These are phyloP conservation scores for Pantherophis vulpinus DNA, from an alignment of 2,797 vertebrate species.

Conservation along the genomic window DNA sequence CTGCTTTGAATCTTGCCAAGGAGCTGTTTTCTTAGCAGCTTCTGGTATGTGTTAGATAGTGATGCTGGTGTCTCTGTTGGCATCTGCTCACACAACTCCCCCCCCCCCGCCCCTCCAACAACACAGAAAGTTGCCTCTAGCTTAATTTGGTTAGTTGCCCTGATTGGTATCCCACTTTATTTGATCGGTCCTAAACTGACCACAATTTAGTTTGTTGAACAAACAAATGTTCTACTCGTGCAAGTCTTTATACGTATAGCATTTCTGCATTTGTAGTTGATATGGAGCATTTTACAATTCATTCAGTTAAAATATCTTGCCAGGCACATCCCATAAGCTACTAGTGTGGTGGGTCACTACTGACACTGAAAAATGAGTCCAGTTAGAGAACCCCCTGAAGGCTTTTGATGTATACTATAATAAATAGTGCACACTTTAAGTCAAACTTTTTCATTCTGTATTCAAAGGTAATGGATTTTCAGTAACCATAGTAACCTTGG, in stretches of 20 bases:
- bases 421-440: constrained; percentile 82
- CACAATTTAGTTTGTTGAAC: not conserved
- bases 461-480: constrained; percentile 86
- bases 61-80: not conserved
- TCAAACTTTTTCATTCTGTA: constrained; percentile 85
- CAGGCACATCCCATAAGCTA: constrained; percentile 71
- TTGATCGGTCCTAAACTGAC: not conserved
- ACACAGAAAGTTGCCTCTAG: not conserved
- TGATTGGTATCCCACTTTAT: not conserved
- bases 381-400: constrained; percentile 80
- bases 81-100: not conserved
- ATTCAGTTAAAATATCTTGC: constrained; percentile 74
- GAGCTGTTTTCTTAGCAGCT: not conserved
- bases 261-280: constrained; percentile 68
- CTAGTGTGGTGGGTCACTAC: constrained; percentile 75
- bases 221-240: constrained; percentile 53
- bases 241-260: constrained; percentile 65
- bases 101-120: not conserved
- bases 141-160: not conserved
- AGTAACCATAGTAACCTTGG: constrained; percentile 82
- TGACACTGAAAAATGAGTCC: constrained; percentile 84
- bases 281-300: constrained; percentile 77
- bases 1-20: not conserved
- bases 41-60: not conserved
- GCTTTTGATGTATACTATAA: constrained; percentile 81